phyloP scores from a whole-genome alignment of 2,797 vertebrate genomes.

The Vireo griseus region DNA sequence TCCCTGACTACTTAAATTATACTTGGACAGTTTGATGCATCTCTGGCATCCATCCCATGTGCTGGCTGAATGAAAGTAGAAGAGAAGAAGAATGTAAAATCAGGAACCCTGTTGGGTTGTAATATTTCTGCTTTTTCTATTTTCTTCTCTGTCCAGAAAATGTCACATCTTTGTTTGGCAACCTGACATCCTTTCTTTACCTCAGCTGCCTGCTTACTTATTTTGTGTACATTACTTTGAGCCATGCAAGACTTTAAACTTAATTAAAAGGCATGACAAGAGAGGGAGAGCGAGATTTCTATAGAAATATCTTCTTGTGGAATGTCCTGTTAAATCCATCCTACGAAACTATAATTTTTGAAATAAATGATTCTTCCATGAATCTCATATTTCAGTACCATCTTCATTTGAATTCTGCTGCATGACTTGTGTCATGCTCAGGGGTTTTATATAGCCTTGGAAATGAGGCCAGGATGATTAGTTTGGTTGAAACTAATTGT shows the following conservation, averaged over 20 bases:
- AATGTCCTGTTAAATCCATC: not conserved
- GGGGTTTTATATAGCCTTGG: not conserved
- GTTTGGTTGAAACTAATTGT: not conserved
- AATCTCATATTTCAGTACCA: not conserved
- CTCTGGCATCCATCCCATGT: constrained; percentile 50
- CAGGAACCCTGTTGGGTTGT: not conserved
- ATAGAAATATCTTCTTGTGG: not conserved
- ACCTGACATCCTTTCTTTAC: not conserved
- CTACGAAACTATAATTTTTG: not conserved
- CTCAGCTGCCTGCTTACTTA: not conserved
- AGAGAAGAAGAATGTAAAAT: constrained; percentile 41
- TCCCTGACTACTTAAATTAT: constrained; percentile 62
- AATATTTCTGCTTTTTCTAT: constrained; percentile 21
- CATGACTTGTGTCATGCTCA: not conserved
- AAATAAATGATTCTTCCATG: not conserved
- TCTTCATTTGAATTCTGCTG: not conserved
- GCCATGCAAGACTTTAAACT: not conserved
- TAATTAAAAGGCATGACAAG: not conserved
- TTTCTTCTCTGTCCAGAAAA: not conserved
- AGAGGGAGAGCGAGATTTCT: not conserved
- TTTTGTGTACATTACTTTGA: not conserved
- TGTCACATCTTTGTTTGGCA: constrained; percentile 36
- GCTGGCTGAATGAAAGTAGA: not conserved
- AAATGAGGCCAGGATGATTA: not conserved
- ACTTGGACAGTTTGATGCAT: constrained; percentile 53